Base-by-base conservation (phyloP, 1,140 invertebrate genomes). In the Potamilus streckersoni region DNA sequence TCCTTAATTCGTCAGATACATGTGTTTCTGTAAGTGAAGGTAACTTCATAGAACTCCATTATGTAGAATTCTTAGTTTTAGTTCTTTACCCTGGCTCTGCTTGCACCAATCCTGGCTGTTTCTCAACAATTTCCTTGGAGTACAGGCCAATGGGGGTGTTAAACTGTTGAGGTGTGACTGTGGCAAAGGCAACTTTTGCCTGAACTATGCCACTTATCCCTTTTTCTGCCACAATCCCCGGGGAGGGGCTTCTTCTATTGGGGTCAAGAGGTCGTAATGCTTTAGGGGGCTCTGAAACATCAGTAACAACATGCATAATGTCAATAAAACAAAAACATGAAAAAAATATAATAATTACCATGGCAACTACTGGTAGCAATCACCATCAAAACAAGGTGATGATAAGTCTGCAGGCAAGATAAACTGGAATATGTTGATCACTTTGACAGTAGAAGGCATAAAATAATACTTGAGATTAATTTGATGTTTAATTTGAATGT, bases 71-170 rank as follows among this genome's bases (percentile, higher is more conserved):
- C 23, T 14, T 19, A 62, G 19, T 23, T 55, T 1, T 17, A 27
- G 38, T 60, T 58, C 57, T 67, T 73, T 73, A 73, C 75, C 75
- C 69, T 38, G 72, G 59, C 13, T 15, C 58, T 16, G 20, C 31
- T 15, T 76, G 20, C 14, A 57, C 38, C 16, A 76, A 31, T 59
- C 49, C 60, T 60, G 66, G 62, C 64, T 96, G 97, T 90, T 97
- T 96, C 65, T 95, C 95, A 85, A 98, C 97, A 71, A 94, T 96
- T 89, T 97, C 94, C 90, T 97, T 96, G 85, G 96, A 97, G 92
- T 98, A 99, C 80, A 98, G 94, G 74, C 95, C 95, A 78, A 97
- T 94, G 57, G 97, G 97, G 64, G 95, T 95, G 91, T 99, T 99
- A 92, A 77, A 77, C 75, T 77, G 75, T 69, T 72, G 38, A 49